Conservation (phyloP, 2,888 invertebrate genomes). For the Philereme vetulata region DNA sequence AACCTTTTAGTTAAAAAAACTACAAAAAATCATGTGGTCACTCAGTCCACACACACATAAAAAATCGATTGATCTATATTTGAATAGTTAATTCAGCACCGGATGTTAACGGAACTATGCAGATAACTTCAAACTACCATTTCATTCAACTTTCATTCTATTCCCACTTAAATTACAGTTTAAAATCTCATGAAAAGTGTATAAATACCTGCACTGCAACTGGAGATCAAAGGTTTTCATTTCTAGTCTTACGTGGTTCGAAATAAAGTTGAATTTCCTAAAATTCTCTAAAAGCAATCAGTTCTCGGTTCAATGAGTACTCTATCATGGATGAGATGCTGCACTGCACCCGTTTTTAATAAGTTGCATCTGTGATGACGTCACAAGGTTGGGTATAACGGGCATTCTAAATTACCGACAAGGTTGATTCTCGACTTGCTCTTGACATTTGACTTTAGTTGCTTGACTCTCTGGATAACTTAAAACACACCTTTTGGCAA, state of each 20-base stretch:
- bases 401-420: not conserved
- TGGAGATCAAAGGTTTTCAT: not conserved
- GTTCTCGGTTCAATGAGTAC: slow-evolving; percentile 16
- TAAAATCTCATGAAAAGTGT: not conserved
- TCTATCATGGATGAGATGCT: slow-evolving; percentile 19
- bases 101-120: slow-evolving; percentile 13
- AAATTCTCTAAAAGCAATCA: slow-evolving; percentile 3
- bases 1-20: too few species aligned
- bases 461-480: too few species aligned
- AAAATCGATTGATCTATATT: slow-evolving; percentile 13
- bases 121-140: not conserved
- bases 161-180: not conserved
- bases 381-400: slow-evolving; percentile 10
- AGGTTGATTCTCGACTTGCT: too few species aligned
- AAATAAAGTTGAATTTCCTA: not conserved
- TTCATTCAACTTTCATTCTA: not conserved
- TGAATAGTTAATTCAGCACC: slow-evolving; percentile 8
- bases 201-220: not conserved
- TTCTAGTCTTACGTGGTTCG: not conserved
- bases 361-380: slow-evolving; percentile 20
- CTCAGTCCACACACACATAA: too few species aligned
- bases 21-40: too few species aligned
- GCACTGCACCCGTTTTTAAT: slow-evolving; percentile 21
- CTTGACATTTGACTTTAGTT: too few species aligned
- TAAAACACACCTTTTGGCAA: too few species aligned